Evolutionary conservation across 2,888 invertebrate species (phyloP), one percentile per base, ranked within the genome.

Genomic region (Periphyllus acericola): DNA sequence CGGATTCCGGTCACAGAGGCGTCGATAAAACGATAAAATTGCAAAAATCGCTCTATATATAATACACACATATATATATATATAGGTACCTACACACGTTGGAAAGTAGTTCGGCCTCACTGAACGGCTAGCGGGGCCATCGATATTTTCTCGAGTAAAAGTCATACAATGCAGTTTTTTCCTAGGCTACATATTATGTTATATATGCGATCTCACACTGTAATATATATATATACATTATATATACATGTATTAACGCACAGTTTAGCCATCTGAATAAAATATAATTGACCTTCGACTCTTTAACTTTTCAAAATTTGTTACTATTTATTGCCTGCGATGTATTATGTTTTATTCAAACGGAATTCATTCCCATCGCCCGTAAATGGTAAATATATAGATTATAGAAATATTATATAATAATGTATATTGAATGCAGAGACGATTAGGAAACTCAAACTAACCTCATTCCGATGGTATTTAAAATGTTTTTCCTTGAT

Each of bases 131-230:
- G 74, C 74, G 55, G 60, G 83, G 75, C 74, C 80, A 40, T 80
- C 86, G 72, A 74, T 87, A 87, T 87, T 79, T 80, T 74, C 79
- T 86, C 29, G 72, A 80, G 86, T 87, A 87, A 87, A 87, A 87
- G 86, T 87, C 80, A 17, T 32, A 60, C 32, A 40, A 71, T 52
- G 32, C 32, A 17, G 60, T 40, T 87, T 72, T 66, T 76, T 68
- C 29, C 40, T 34, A 19, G 21, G 68, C 21, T 71, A 25, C 25
- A 8, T 25, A 25, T 60, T 60, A 60, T 60, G 6, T 60, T 60
- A 55, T 66, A n/a, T n/a, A 32, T 32, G 3, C 29, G 6, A 66
- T 60, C 60, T 9, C 60, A 80, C 17, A n/a, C 80, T 25, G 60
- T 25, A 19, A 25, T 34, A 55, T 55, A 76, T 32, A 46, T 46